phyloP scores from a whole-genome alignment of 2,113 vertebrate genomes.

The Podocnemis expansa region DNA sequence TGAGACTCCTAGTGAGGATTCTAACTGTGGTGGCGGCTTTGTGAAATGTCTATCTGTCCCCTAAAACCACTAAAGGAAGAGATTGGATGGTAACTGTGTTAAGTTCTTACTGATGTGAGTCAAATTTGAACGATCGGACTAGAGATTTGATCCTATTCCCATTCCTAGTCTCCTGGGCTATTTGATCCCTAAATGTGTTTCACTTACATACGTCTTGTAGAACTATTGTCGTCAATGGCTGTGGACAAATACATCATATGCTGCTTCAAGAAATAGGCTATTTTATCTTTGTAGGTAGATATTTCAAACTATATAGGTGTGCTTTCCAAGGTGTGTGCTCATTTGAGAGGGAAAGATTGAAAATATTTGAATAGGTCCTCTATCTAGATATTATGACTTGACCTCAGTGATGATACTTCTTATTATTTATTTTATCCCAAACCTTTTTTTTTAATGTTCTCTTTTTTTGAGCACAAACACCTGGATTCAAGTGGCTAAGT shows the following conservation, averaged over 20 bases:
- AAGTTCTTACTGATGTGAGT: neutral
- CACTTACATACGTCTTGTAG: neutral
- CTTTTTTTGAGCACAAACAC: neutral
- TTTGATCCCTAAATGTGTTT: neutral
- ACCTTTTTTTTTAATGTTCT: neutral
- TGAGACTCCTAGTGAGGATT: neutral
- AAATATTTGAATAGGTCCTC: neutral
- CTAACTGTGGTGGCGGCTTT: neutral
- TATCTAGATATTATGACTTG: neutral
- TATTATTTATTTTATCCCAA: neutral
- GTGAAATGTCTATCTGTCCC: neutral
- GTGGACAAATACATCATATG: neutral
- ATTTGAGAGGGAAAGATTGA: neutral
- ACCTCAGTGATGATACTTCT: neutral
- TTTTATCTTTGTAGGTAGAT: neutral
- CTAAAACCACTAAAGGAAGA: neutral
- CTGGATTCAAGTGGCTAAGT: neutral
- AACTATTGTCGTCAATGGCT: too few species aligned
- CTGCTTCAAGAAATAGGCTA: neutral
- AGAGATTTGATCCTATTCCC: neutral
- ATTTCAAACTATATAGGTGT: neutral
- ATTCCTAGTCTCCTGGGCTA: neutral
- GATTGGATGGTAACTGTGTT: neutral
- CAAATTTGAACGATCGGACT: neutral
- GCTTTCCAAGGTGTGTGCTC: neutral